phyloP scores from a whole-genome alignment of 2,797 vertebrate genomes.

The Hydrophis major region DNA sequence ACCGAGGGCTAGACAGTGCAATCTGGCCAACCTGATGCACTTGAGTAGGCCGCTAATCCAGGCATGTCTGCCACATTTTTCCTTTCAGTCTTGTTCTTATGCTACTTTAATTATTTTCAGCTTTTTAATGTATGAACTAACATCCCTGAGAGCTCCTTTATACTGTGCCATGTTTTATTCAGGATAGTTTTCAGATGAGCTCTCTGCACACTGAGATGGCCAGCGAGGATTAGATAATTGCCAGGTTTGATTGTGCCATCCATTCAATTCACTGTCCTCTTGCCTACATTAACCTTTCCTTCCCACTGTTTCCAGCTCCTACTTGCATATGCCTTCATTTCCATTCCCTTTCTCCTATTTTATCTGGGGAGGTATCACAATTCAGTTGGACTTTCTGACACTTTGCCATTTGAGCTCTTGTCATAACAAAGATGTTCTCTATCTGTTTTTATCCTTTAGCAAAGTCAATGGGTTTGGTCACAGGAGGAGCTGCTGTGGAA shows the following conservation, averaged over 20 bases:
- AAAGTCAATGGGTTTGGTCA: constrained; percentile 16
- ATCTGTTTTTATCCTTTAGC: constrained; percentile 37
- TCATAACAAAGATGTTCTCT: constrained; percentile 43
- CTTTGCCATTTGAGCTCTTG: constrained; percentile 47
- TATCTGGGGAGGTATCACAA: constrained; percentile 33
- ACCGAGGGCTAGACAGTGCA: rapidly evolving
- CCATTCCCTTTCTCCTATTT: constrained; percentile 36
- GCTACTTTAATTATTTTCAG: rapidly evolving
- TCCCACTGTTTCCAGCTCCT: neutral
- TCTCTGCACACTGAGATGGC: constrained; percentile 20
- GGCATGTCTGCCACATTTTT: neutral
- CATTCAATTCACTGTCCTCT: constrained; percentile 25
- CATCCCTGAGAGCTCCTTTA: neutral
- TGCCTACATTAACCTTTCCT: constrained; percentile 30
- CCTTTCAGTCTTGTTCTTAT: neutral
- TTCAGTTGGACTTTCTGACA: constrained; percentile 41
- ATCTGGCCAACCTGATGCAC: neutral
- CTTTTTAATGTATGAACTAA: neutral
- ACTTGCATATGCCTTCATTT: constrained; percentile 39
- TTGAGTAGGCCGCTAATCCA: neutral
- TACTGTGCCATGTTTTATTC: constrained; percentile 5
- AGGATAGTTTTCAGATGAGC: neutral
- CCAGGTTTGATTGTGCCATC: constrained; percentile 30
- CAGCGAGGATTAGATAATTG: constrained; percentile 22
- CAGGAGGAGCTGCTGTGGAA: constrained; percentile 29